phyloP scores from a whole-genome alignment of 2,888 invertebrate genomes.

The Melanostoma scalare region DNA sequence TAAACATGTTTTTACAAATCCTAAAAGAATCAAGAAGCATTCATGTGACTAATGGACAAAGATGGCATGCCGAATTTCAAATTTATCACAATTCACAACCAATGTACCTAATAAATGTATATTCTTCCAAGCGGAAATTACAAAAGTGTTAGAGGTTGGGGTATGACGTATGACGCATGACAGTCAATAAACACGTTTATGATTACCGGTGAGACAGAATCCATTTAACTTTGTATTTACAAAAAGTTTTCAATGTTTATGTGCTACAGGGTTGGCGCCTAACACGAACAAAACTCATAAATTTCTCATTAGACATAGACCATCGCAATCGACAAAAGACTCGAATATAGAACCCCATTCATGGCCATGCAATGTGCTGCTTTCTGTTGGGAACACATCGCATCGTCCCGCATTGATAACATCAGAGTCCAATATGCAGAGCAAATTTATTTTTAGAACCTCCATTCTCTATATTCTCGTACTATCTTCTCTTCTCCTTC shows the following conservation, averaged over 20 bases:
- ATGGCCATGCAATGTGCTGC: constrained; percentile 19
- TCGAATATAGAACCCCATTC: constrained; percentile 18
- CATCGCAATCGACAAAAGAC: constrained; percentile 28
- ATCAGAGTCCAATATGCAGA: constrained; percentile 46
- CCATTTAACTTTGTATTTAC: too few relatives aligned
- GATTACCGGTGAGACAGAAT: not conserved
- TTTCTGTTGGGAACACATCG: not conserved
- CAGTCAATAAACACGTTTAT: too few relatives aligned
- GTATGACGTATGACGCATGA: too few relatives aligned
- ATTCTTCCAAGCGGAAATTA: too few relatives aligned
- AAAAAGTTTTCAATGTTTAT: not conserved
- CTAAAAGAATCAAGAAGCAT: too few relatives aligned
- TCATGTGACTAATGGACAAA: too few relatives aligned
- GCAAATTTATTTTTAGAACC: constrained; percentile 63
- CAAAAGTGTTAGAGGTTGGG: too few relatives aligned
- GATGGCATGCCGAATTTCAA: too few relatives aligned
- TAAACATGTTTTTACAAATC: too few relatives aligned
- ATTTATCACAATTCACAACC: too few relatives aligned
- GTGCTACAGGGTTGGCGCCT: constrained; percentile 42
- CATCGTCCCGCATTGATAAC: constrained; percentile 55
- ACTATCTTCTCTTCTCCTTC: constrained; percentile 44
- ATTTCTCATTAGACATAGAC: constrained; percentile 49
- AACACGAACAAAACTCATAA: constrained; percentile 47
- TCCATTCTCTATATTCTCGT: not conserved
- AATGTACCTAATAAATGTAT: too few relatives aligned